phyloP scores from a whole-genome alignment of 2,888 invertebrate species.

The Thumatha senex region DNA sequence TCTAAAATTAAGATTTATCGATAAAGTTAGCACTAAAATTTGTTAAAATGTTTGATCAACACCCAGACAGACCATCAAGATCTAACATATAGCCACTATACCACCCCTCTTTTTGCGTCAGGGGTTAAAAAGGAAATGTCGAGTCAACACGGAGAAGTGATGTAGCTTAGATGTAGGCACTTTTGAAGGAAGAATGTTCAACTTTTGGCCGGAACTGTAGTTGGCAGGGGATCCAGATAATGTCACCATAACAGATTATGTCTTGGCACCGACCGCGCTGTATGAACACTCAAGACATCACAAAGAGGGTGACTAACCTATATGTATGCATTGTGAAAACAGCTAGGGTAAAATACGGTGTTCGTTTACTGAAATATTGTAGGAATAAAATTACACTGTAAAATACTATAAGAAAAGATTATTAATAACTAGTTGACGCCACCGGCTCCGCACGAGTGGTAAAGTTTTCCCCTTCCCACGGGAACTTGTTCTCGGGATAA shows the following conservation, averaged over 20 bases:
- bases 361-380: background rate
- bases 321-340: constrained; percentile 49
- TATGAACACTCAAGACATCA: constrained; percentile 60
- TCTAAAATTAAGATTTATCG: no score
- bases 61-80: no score
- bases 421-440: no score
- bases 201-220: constrained; percentile 65
- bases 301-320: constrained; percentile 48
- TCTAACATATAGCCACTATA: no score
- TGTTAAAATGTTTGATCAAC: no score
- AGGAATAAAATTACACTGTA: background rate
- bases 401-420: background rate
- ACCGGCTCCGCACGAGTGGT: no score
- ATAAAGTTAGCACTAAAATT: no score
- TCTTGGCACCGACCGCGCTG: constrained; percentile 70
- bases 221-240: constrained; percentile 76
- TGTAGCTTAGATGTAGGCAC: constrained; percentile 40
- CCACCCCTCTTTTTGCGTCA: background rate
- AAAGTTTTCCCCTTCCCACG: no score
- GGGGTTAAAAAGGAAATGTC: constrained; percentile 14
- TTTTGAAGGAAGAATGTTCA: constrained; percentile 60
- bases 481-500: no score
- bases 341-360: background rate
- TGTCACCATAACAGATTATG: constrained; percentile 81
- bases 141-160: constrained; percentile 13